Base-by-base conservation (phyloP, 2,888 invertebrate genomes). In the Steinernema hermaphroditum region DNA sequence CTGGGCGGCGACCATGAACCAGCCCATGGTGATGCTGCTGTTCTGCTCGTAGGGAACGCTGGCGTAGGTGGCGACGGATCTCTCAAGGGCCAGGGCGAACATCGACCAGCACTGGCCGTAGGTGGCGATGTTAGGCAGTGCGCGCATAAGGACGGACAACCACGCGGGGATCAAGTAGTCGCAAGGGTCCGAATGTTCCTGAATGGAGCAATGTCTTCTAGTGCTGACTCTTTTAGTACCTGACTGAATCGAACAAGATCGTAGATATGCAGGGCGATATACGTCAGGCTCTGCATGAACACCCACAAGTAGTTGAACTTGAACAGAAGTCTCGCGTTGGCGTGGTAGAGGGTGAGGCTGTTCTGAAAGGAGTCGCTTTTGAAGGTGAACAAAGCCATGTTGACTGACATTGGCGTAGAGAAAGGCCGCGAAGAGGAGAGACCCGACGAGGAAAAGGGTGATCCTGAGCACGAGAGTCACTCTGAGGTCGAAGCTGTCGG, bases 91-190 rank as follows among this genome's bases (percentile, higher is more conserved):
- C 62, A 62, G 27, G 9, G 62, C 19, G 62, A 62, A 62, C 62
- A 62, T 62, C 16, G 62, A 29, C 62, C 62, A 62, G n/a, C 62
- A 62, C 16, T 62, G 62, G 14, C 62, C 62, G 62, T 62, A 62
- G 32, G 62, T 32, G 32, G 62, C 62, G 8, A 62, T 32, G 62
- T 62, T 62, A 4, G 62, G 62, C 29, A 62, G 27, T 16, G 32
- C 62, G 29, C 62, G 62, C 62, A 62, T 62, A 8, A 34, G 16
- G 32, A 62, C 62, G 29, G 62, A 62, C 6, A 62, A 32, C 62
- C 62, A 62, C 16, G 62, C 62, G 9, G 62, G 62, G n/a, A 62
- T 62, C 4, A 62, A 32, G 32, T 32, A 62, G 32, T 62, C 62
- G 32, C 62, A 62, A 16, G 62, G 32, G 32, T 62, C 62, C 27